phyloP scores from a whole-genome alignment of 2,888 invertebrate genomes.

The Cancer borealis region DNA sequence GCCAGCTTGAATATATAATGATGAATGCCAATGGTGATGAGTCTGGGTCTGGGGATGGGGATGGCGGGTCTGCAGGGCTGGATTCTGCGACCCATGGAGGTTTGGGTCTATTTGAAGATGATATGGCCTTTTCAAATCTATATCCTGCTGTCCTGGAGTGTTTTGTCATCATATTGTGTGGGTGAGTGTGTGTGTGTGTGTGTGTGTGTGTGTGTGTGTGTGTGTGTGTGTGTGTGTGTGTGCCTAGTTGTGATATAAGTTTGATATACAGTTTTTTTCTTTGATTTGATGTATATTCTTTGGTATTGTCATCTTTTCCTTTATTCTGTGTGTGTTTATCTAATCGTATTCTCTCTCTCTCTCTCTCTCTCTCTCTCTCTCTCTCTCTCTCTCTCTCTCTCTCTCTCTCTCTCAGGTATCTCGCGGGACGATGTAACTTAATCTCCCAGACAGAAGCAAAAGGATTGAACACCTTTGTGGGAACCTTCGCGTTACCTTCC shows the following conservation, averaged over 20 bases:
- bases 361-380: background rate
- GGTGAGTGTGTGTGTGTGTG: conserved; percentile 83
- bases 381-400: background rate
- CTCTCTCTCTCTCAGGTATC: conserved; percentile 83
- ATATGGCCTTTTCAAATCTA: conserved; percentile 85
- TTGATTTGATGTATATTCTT: no score
- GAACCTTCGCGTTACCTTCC: conserved; percentile 94
- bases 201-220: no score
- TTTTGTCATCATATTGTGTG: conserved; percentile 93
- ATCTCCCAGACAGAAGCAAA: conserved; percentile 91
- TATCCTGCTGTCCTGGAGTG: conserved; percentile 95
- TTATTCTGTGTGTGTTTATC: background rate
- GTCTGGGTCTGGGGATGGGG: background rate
- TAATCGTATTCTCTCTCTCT: background rate
- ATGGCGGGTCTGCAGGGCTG: conserved; percentile 31
- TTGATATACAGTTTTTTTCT: no score
- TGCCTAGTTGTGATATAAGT: background rate
- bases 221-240: no score
- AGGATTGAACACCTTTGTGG: conserved; percentile 89
- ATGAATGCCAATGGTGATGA: conserved; percentile 1
- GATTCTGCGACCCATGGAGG: background rate
- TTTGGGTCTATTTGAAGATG: background rate
- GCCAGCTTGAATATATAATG: conserved; percentile 67
- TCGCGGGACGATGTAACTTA: conserved; percentile 90
- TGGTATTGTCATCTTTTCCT: background rate